These are phyloP conservation scores for Lycodopsis pacificus DNA, from an alignment of 2,797 vertebrate genomes.

Conservation along the genomic window DNA sequence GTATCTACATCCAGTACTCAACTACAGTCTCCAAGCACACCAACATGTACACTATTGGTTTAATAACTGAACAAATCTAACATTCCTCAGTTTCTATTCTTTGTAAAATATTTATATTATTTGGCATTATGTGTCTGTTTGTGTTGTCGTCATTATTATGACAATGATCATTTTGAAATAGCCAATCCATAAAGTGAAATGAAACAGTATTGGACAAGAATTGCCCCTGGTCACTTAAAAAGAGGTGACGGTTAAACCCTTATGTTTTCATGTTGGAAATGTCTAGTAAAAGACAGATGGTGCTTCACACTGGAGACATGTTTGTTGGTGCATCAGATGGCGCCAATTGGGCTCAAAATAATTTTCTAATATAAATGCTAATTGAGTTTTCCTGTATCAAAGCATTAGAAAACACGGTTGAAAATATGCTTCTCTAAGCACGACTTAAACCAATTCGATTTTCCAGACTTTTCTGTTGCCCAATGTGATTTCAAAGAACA, in stretches of 20 bases:
- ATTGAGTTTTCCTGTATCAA: conserved; percentile 51
- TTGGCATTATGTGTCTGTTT: neutral
- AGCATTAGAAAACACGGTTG: conserved; percentile 41
- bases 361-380: conserved; percentile 76
- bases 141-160: neutral
- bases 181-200: neutral
- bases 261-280: neutral
- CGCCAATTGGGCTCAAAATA: conserved; percentile 16
- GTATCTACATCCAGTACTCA: neutral
- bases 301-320: conserved; percentile 10
- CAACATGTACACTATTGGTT: no score
- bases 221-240: neutral
- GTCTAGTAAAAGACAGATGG: no score
- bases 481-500: conserved; percentile 49
- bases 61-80: no score
- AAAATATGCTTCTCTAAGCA: conserved; percentile 16
- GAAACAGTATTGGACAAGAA: neutral
- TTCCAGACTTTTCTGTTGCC: conserved; percentile 28
- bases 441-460: conserved; percentile 42
- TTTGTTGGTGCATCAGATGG: conserved; percentile 31
- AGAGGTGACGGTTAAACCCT: conserved; percentile 12
- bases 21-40: no score
- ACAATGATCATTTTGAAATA: neutral
- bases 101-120: neutral
- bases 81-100: neutral